These are phyloP conservation scores for Aethina tumida DNA, from an alignment of 1,140 invertebrate genomes.

Conservation along the genomic window DNA sequence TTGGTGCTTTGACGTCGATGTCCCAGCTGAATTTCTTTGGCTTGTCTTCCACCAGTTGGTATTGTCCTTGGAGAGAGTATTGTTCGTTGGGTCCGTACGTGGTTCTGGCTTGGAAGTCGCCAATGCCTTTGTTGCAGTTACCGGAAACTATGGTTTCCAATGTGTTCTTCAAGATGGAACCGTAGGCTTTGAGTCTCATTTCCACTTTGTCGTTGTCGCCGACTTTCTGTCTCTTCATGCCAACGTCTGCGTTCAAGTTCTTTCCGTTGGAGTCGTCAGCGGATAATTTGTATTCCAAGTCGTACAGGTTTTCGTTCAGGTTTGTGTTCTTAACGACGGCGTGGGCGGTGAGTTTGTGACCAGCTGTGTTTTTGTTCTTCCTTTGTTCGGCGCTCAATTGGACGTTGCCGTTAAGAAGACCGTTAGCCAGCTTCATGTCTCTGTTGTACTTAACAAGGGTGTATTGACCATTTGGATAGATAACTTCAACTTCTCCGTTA, in stretches of 20 bases:
- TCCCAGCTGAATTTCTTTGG: conserved; percentile 36
- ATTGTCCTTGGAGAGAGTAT: conserved; percentile 9
- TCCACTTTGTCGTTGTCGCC: conserved; percentile 26
- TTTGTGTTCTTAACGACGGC: conserved; percentile 34
- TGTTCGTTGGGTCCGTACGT: conserved; percentile 22
- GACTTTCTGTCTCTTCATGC: conserved; percentile 33
- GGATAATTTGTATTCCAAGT: conserved; percentile 29
- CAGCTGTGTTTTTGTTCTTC: conserved; percentile 41
- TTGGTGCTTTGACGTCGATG: conserved; percentile 37
- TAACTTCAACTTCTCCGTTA: conserved; percentile 40
- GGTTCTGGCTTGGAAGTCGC: conserved; percentile 18
- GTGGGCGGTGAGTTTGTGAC: conserved; percentile 34
- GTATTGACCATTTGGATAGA: conserved; percentile 46
- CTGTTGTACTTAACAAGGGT: conserved; percentile 40
- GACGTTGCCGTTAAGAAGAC: conserved; percentile 36
- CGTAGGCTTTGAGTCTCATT: conserved; percentile 27
- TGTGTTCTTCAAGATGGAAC: conserved; percentile 35
- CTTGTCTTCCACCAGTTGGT: conserved; percentile 29
- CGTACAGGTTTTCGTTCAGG: conserved; percentile 36
- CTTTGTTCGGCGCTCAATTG: conserved; percentile 40
- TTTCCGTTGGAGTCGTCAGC: conserved; percentile 33
- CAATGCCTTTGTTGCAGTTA: conserved; percentile 25
- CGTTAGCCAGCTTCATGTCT: conserved; percentile 30
- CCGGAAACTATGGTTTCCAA: conserved; percentile 22
- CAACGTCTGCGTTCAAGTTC: conserved; percentile 35